These are phyloP conservation scores for Nibea coibor DNA, from an alignment of 2,113 vertebrate genomes.

Conservation along the genomic window DNA sequence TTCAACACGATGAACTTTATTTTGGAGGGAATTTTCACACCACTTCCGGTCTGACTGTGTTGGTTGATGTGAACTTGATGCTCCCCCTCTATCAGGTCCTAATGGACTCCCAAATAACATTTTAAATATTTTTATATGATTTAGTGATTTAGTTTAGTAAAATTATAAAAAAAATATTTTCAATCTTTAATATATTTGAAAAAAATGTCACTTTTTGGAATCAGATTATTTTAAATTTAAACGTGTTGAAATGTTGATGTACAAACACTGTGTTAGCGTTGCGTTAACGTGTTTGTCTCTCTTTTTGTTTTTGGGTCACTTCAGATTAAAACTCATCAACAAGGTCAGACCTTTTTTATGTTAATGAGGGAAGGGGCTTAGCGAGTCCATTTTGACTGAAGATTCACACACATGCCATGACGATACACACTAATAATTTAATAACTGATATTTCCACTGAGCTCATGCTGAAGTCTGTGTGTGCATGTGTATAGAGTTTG, in stretches of 20 bases:
- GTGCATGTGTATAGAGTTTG: no score
- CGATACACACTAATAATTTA: no score
- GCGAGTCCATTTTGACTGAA: neutral
- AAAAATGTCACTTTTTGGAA: no score
- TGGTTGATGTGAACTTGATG: neutral
- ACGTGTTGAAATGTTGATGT: no score
- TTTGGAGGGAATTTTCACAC: neutral
- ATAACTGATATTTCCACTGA: no score
- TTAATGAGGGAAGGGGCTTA: neutral
- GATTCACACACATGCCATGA: no score
- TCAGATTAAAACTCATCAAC: neutral
- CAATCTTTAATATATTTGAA: no score
- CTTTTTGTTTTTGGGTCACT: neutral
- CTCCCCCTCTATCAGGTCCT: neutral
- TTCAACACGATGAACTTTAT: neutral
- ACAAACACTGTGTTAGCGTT: neutral
- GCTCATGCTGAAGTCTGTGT: no score
- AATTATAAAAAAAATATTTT: no score
- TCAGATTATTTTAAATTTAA: neutral
- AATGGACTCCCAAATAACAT: no score
- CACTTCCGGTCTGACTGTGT: neutral
- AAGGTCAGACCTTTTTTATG: conserved; percentile 4
- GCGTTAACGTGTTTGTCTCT: neutral
- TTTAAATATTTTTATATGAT: no score
- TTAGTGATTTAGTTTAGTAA: no score